phyloP scores from a whole-genome alignment of 2,888 invertebrate genomes.

The Seladonia tumulorum region DNA sequence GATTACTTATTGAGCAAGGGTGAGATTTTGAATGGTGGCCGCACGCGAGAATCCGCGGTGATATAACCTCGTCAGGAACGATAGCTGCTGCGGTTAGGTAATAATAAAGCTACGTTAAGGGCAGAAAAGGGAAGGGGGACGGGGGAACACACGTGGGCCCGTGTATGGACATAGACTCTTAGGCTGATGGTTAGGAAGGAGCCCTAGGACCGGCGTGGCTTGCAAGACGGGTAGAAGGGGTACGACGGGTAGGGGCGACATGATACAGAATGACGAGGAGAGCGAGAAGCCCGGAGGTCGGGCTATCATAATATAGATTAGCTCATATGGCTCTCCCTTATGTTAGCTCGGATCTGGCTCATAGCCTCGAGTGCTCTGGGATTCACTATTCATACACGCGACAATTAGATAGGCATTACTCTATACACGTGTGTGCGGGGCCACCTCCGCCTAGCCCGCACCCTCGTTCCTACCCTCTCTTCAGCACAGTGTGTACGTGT shows the following conservation, averaged over 20 bases:
- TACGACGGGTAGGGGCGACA: neutral
- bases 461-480: neutral
- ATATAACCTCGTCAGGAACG: conserved; percentile 69
- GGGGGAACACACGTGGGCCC: conserved; percentile 3
- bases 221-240: neutral
- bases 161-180: conserved; percentile 44
- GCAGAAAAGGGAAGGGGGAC: conserved; percentile 23
- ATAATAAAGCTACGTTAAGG: conserved; percentile 69
- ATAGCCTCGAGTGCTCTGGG: conserved; percentile 84
- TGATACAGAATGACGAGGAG: conserved; percentile 17
- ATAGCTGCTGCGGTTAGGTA: conserved; percentile 68
- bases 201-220: neutral
- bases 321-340: conserved; percentile 83
- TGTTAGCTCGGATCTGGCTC: conserved; percentile 82
- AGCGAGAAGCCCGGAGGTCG: conserved; percentile 73
- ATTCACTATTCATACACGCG: conserved; percentile 85
- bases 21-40: conserved; percentile 52
- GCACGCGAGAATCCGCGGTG: conserved; percentile 61
- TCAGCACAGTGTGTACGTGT: conserved; percentile 44
- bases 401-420: conserved; percentile 85
- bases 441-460: conserved; percentile 7
- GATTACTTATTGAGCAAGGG: conserved; percentile 56
- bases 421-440: conserved; percentile 55
- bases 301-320: conserved; percentile 84
- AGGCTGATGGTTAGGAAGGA: conserved; percentile 12